Conservation (phyloP, 2,113 vertebrate species). For the Bolborhynchus lineola region DNA sequence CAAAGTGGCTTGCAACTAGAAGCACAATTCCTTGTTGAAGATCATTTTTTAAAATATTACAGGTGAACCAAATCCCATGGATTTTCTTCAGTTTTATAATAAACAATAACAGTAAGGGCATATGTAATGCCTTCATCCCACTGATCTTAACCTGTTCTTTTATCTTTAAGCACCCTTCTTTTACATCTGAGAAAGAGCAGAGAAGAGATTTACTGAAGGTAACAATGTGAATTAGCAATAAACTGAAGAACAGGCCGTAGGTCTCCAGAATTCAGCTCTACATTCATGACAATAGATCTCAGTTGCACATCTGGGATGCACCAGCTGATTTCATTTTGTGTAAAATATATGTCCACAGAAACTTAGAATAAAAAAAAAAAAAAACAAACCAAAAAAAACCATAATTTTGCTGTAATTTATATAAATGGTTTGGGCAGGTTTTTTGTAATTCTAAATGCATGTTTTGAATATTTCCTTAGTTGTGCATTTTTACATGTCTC, state of each 20-base stretch:
- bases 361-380: background rate
- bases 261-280: background rate
- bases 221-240: background rate
- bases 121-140: background rate
- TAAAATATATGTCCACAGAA: background rate
- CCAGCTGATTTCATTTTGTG: background rate
- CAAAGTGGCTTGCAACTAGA: background rate
- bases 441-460: background rate
- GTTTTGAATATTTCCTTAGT: background rate
- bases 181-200: background rate
- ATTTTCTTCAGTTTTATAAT: background rate
- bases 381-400: fast-evolving
- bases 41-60: background rate
- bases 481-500: background rate
- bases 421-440: background rate
- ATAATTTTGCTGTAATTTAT: background rate
- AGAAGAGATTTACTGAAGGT: background rate
- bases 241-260: background rate
- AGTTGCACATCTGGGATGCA: background rate
- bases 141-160: background rate
- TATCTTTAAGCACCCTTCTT: background rate
- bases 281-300: background rate
- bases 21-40: background rate
- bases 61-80: background rate
- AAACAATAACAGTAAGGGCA: background rate